Percentiles rank a stretch among this genome's conserved stretches.
Conservation (phyloP, 2,797 vertebrate species). For the Setipinna tenuifilis region DNA sequence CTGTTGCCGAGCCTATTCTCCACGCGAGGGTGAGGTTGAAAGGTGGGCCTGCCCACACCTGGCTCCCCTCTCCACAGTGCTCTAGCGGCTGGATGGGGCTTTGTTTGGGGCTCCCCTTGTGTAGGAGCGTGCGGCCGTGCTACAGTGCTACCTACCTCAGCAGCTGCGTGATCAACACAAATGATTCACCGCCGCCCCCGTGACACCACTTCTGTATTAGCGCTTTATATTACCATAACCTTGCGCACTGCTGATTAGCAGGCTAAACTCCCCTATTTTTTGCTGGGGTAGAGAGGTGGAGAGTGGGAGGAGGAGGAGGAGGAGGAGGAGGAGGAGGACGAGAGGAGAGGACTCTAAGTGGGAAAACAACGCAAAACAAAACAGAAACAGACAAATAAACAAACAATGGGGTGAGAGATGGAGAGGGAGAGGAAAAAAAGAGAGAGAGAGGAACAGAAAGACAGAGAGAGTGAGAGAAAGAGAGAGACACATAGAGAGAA, state of each 20-base stretch:
- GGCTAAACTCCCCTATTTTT: slow-evolving; percentile 61
- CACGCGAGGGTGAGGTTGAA: neutral
- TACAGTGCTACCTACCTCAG: neutral
- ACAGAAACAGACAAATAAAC: neutral
- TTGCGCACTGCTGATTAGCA: slow-evolving; percentile 68
- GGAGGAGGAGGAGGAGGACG: slow-evolving; percentile 13
- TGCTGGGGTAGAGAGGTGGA: no score
- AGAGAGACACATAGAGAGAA: neutral
- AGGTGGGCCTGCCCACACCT: neutral
- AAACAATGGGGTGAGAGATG: neutral
- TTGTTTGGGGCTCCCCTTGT: neutral
- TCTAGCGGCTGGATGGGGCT: neutral
- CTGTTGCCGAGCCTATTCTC: neutral
- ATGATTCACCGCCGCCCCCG: slow-evolving; percentile 54
- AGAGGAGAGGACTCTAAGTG: neutral
- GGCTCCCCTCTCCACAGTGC: neutral
- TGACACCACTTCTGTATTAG: slow-evolving; percentile 45
- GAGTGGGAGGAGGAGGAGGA: slow-evolving; percentile 39
- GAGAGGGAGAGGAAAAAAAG: neutral
- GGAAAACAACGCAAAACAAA: neutral
- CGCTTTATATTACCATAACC: slow-evolving; percentile 71
- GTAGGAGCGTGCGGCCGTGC: neutral
- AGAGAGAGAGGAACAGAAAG: neutral
- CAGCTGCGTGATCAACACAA: slow-evolving; percentile 62
- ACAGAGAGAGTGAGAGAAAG: neutral